Conservation (phyloP, 2,888 invertebrate species). For the Rhimphoctona megacephalus region DNA sequence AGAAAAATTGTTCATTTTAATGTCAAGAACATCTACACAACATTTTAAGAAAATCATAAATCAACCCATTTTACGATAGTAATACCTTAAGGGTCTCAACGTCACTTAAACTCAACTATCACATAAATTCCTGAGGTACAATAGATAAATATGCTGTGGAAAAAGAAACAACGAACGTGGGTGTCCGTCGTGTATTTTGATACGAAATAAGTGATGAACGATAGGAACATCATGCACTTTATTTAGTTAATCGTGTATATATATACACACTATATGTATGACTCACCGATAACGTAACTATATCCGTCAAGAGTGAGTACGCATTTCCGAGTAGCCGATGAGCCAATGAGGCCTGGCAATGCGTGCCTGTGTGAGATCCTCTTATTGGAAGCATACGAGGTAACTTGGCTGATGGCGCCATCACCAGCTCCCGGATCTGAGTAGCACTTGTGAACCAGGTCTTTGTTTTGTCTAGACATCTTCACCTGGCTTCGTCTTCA, state of each 20-base stretch:
- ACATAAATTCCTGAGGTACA: too few species aligned
- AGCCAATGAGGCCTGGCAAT: constrained; percentile 83
- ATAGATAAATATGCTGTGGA: too few species aligned
- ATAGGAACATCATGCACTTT: too few species aligned
- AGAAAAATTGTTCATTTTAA: constrained; percentile 1
- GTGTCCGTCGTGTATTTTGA: too few species aligned
- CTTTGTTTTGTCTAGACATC: constrained; percentile 85
- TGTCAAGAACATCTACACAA: constrained; percentile 25
- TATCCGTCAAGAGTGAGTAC: constrained; percentile 94
- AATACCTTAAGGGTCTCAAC: not conserved
- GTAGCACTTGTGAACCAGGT: constrained; percentile 89
- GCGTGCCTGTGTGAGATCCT: constrained; percentile 78
- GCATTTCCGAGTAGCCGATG: constrained; percentile 89
- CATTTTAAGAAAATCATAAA: constrained; percentile 30
- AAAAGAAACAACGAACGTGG: too few species aligned
- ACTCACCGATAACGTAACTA: constrained; percentile 95
- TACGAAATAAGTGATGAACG: too few species aligned
- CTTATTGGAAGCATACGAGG: constrained; percentile 77
- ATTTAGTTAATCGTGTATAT: not conserved
- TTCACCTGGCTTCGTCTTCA: constrained; percentile 66
- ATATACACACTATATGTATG: not conserved
- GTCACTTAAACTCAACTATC: too few species aligned
- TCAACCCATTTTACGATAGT: constrained; percentile 25
- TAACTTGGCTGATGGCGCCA: constrained; percentile 73
- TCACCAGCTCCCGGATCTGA: constrained; percentile 88